A percentile compares a stretch with the other conserved stretches of the same genome.
phyloP scores from a whole-genome alignment of 2,888 invertebrate genomes.

The Spodoptera littoralis region DNA sequence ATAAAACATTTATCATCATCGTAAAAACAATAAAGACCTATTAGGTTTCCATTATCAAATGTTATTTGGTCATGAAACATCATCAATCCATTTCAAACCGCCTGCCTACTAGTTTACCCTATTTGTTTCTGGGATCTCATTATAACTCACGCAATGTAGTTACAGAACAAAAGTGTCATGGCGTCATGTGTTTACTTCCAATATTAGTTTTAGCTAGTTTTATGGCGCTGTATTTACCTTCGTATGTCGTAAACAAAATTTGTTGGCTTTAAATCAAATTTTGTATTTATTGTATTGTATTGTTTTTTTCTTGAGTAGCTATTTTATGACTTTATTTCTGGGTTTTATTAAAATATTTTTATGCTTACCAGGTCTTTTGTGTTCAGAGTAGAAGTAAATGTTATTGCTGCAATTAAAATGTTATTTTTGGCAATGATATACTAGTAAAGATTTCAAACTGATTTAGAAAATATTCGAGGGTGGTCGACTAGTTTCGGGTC shows the following conservation, averaged over 20 bases:
- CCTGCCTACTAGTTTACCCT: conserved; percentile 6
- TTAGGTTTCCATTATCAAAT: conserved; percentile 29
- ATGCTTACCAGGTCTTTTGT: no score
- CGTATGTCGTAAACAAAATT: conserved; percentile 1
- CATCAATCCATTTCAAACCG: conserved; percentile 35
- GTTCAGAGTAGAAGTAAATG: no score
- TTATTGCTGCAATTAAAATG: no score
- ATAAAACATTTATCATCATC: conserved; percentile 3
- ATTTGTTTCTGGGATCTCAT: conserved; percentile 37
- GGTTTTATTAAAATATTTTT: no score
- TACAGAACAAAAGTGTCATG: conserved; percentile 63
- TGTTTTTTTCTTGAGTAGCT: no score
- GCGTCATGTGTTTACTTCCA: conserved; percentile 71
- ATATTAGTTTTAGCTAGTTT: conserved; percentile 72
- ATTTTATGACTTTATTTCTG: no score
- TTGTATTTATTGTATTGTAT: no score
- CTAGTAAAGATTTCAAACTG: no score
- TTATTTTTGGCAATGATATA: no score
- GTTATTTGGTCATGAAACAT: conserved; percentile 41
- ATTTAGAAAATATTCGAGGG: no score
- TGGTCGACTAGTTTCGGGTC: no score
- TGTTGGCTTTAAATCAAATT: not conserved
- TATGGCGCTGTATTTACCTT: conserved; percentile 30
- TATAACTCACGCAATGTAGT: conserved; percentile 55
- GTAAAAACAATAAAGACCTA: conserved; percentile 23